Percentiles rank a stretch among this genome's conserved stretches.
Evolutionary conservation across 2,888 invertebrate genomes (phyloP).

Genomic region (Bellardia pandia): DNA sequence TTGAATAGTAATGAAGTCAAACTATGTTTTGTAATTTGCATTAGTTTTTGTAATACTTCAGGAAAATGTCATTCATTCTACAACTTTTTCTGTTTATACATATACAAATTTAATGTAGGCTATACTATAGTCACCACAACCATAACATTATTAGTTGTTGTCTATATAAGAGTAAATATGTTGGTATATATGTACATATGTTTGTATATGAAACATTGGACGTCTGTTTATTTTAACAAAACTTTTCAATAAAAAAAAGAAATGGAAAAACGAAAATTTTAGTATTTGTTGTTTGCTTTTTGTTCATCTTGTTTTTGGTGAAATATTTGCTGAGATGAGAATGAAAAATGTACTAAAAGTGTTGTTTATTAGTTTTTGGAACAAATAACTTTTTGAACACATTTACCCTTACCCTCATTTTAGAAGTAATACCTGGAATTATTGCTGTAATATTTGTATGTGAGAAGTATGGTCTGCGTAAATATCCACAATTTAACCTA

Average conservation of each 20-base stretch:
- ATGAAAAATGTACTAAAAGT: constrained; percentile 26
- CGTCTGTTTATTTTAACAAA: constrained; percentile 23
- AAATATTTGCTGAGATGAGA: constrained; percentile 17
- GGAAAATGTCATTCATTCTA: too few relatives aligned
- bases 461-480: neutral
- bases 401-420: neutral
- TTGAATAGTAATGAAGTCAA: too few relatives aligned
- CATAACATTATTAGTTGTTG: too few relatives aligned
- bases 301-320: constrained; percentile 19
- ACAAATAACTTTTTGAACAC: neutral
- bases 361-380: constrained; percentile 40
- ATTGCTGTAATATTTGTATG: neutral
- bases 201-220: neutral
- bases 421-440: neutral
- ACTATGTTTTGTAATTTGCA: too few relatives aligned
- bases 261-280: neutral
- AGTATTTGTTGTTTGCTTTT: constrained; percentile 31
- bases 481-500: constrained; percentile 41
- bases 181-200: neutral
- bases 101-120: too few relatives aligned
- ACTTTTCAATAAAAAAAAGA: neutral
- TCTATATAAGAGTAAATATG: too few relatives aligned
- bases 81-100: too few relatives aligned
- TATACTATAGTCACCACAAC: too few relatives aligned
- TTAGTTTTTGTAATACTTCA: too few relatives aligned